Percentiles rank a stretch among this genome's conserved stretches.
These are phyloP conservation scores for Eidolon helvum DNA, from an alignment of 2,113 vertebrate species.

Conservation along the genomic window DNA sequence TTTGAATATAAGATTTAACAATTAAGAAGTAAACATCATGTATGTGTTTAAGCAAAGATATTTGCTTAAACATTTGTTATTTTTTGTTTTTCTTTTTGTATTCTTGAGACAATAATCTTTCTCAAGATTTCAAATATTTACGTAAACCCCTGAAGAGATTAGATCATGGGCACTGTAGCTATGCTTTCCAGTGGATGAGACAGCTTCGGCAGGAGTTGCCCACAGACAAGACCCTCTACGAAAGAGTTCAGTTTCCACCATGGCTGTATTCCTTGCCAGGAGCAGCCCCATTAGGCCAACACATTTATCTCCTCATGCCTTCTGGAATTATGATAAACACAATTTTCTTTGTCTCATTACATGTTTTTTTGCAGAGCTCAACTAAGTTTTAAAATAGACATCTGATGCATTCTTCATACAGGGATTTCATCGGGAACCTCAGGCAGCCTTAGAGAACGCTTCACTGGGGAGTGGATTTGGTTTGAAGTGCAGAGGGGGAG, in stretches of 20 bases:
- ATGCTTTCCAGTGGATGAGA: neutral
- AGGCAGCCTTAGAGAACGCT: neutral
- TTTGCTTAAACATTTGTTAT: neutral
- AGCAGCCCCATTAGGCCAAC: neutral
- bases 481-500: neutral
- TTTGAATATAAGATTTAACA: constrained; percentile 20
- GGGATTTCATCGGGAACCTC: neutral
- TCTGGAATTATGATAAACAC: neutral
- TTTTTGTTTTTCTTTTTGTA: neutral
- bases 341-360: constrained; percentile 7
- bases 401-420: neutral
- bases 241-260: neutral
- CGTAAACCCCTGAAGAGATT: neutral
- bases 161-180: neutral
- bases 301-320: neutral
- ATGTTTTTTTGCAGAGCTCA: neutral
- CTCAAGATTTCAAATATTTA: neutral
- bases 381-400: neutral
- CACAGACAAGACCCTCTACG: neutral
- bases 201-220: neutral
- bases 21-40: neutral
- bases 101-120: neutral
- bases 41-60: neutral
- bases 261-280: neutral
- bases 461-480: neutral